Conservation (phyloP, 2,888 invertebrate genomes). For the Limnephilus auricula region DNA sequence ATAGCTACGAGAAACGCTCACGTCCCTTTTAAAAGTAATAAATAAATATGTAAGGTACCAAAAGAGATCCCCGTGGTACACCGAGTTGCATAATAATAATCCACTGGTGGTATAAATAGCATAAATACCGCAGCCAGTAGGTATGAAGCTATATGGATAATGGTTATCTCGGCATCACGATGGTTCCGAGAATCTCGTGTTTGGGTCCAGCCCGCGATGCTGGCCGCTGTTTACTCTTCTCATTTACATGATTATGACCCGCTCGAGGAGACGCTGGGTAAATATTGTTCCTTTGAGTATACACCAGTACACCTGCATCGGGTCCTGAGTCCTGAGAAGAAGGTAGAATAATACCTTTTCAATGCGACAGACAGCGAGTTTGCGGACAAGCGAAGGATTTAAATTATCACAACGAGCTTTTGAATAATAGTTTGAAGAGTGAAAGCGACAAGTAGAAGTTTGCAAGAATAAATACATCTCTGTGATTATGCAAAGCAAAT, state of each 20-base stretch:
- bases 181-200: constrained; percentile 14
- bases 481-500: too few species aligned
- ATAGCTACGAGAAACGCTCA: neutral
- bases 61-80: neutral
- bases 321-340: neutral
- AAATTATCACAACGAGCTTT: neutral
- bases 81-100: neutral
- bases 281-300: neutral
- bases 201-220: neutral
- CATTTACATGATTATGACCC: constrained; percentile 32
- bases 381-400: neutral
- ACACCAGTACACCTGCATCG: neutral
- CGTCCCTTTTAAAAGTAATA: neutral
- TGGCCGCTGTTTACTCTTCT: constrained; percentile 9
- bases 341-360: neutral
- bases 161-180: constrained; percentile 15
- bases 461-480: too few species aligned
- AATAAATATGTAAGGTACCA: neutral
- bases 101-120: neutral
- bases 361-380: neutral
- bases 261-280: neutral
- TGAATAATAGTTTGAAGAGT: neutral
- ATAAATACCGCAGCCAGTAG: neutral
- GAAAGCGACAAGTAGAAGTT: neutral
- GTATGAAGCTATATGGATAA: neutral